Percentiles rank a stretch among this genome's conserved stretches.
These are phyloP conservation scores for Corella eumyota DNA, from an alignment of 23 tunicate genomes.

Conservation along the genomic window DNA sequence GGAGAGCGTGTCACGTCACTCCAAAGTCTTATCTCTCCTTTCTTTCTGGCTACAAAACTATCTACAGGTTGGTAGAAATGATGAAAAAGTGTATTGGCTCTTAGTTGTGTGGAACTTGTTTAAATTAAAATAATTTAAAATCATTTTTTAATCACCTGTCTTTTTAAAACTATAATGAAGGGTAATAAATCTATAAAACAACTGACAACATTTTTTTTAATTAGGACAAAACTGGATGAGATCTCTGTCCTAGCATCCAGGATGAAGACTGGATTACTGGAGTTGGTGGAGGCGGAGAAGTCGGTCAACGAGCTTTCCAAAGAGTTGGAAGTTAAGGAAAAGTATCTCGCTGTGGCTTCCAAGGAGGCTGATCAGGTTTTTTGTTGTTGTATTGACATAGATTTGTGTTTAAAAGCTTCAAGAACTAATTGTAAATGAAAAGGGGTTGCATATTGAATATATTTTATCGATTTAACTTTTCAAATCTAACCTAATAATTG, in stretches of 20 bases:
- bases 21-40: constrained; percentile 96
- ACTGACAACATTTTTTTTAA: not conserved
- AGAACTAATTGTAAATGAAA: too few species aligned
- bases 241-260: constrained; percentile 65
- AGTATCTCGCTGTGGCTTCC: constrained; percentile 95
- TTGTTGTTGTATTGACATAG: not conserved
- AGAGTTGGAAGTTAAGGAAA: constrained; percentile 87
- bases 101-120: too few species aligned
- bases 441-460: too few species aligned
- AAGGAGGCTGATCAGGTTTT: constrained; percentile 85
- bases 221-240: constrained; percentile 62
- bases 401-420: too few species aligned
- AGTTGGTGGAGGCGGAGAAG: constrained; percentile 94
- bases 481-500: too few species aligned
- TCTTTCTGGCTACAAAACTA: constrained; percentile 86
- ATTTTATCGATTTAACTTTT: too few species aligned
- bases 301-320: constrained; percentile 87
- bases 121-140: too few species aligned
- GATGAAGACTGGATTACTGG: constrained; percentile 85
- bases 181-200: too few species aligned
- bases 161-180: too few species aligned
- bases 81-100: too few species aligned
- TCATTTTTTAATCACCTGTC: too few species aligned
- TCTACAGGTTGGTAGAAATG: constrained; percentile 85
- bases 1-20: constrained; percentile 98